Conservation (phyloP, 2,797 vertebrate genomes). For the Gallirallus australis region DNA sequence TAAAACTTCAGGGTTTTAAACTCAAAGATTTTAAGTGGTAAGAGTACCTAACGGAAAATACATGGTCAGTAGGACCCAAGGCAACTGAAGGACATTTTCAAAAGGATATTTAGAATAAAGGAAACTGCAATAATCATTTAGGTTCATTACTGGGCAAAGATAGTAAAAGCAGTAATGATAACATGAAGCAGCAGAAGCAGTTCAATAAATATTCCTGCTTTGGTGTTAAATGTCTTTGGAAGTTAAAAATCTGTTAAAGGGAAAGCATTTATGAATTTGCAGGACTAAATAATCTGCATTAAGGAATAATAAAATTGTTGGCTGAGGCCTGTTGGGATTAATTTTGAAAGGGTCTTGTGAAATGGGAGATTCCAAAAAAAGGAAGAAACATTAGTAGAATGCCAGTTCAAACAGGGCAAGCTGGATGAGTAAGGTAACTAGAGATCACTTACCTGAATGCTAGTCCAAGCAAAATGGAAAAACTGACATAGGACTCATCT, state of each 20-base stretch:
- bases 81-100: not conserved
- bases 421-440: slow-evolving; percentile 58
- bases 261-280: not conserved
- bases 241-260: not conserved
- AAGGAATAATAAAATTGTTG: not conserved
- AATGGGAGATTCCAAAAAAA: not conserved
- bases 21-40: not conserved
- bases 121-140: not conserved
- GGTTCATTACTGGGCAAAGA: not conserved
- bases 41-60: not conserved
- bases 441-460: not conserved
- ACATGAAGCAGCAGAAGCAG: not conserved
- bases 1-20: not conserved
- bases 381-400: not conserved
- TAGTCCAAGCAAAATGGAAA: slow-evolving; percentile 58
- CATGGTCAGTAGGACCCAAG: not conserved
- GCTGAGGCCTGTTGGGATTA: not conserved
- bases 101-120: not conserved
- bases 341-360: slow-evolving; percentile 6
- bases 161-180: not conserved
- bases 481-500: slow-evolving; percentile 3
- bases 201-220: not conserved
- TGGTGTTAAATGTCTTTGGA: not conserved
- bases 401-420: slow-evolving; percentile 53
- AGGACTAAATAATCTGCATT: not conserved